Conservation (phyloP, 2,797 vertebrate species). For the Eospalax fontanierii region DNA sequence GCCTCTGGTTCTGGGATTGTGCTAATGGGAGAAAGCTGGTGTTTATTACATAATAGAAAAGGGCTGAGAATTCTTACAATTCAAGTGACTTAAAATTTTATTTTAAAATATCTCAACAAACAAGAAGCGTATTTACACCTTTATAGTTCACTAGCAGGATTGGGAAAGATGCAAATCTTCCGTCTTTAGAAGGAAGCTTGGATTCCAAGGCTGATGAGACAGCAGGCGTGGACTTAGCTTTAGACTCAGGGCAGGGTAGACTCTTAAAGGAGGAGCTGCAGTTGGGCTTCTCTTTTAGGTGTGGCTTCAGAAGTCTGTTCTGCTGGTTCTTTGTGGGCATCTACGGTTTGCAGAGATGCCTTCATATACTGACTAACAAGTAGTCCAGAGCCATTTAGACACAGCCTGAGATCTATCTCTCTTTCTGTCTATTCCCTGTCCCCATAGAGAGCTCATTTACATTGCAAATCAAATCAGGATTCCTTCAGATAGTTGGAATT, state of each 20-base stretch:
- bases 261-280: not conserved
- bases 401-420: not conserved
- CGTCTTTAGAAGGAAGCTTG: conserved; percentile 55
- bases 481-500: not conserved
- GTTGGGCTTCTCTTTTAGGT: not conserved
- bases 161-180: conserved; percentile 55
- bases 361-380: not conserved
- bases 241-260: not conserved
- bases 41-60: conserved; percentile 30
- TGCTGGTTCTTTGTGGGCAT: not conserved
- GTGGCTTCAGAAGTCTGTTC: accelerated
- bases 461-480: not conserved
- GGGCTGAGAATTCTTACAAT: not conserved
- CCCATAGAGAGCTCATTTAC: not conserved
- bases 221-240: not conserved
- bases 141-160: conserved; percentile 6
- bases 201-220: conserved; percentile 39
- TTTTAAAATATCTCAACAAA: conserved; percentile 74
- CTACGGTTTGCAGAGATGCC: not conserved
- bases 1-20: not conserved
- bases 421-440: not conserved
- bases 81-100: conserved; percentile 70
- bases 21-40: not conserved
- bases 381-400: conserved; percentile 10
- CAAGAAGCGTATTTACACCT: conserved; percentile 65